Percentiles rank a stretch among this genome's conserved stretches.
Evolutionary conservation across 2,888 invertebrate species (phyloP).

Genomic region (Sthenelais limicola): DNA sequence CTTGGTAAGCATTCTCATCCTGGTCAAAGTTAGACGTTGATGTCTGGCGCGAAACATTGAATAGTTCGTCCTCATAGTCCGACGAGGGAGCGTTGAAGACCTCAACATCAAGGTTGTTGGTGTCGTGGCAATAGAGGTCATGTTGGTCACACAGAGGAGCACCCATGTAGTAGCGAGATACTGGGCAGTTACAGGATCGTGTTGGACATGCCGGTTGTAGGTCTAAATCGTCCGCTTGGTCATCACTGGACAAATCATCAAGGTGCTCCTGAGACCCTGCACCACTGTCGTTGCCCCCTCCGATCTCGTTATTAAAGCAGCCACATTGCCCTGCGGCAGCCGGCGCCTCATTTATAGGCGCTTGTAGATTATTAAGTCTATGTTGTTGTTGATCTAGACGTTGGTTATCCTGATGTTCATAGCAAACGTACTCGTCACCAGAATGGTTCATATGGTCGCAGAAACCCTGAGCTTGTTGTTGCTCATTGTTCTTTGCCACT

Average conservation of each 20-base stretch:
- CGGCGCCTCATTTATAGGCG: no score
- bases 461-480: not conserved
- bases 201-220: not conserved
- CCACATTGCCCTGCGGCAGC: not conserved
- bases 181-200: conserved; percentile 1
- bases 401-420: no score
- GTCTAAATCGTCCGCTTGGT: not conserved
- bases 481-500: conserved; percentile 11
- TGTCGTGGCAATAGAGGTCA: conserved; percentile 1
- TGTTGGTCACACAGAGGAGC: not conserved
- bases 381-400: not conserved
- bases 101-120: conserved; percentile 41
- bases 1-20: conserved; percentile 61
- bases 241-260: conserved; percentile 6
- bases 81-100: conserved; percentile 12
- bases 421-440: no score
- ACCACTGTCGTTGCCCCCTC: not conserved
- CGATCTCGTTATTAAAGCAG: not conserved
- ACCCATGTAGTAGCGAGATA: no score
- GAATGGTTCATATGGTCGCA: no score
- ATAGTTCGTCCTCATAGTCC: conserved; percentile 41
- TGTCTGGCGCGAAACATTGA: conserved; percentile 47
- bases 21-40: conserved; percentile 62
- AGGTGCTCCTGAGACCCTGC: conserved; percentile 29
- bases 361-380: no score